phyloP scores from a whole-genome alignment of 2,797 vertebrate species.

The Schizopygopsis pylzovi region DNA sequence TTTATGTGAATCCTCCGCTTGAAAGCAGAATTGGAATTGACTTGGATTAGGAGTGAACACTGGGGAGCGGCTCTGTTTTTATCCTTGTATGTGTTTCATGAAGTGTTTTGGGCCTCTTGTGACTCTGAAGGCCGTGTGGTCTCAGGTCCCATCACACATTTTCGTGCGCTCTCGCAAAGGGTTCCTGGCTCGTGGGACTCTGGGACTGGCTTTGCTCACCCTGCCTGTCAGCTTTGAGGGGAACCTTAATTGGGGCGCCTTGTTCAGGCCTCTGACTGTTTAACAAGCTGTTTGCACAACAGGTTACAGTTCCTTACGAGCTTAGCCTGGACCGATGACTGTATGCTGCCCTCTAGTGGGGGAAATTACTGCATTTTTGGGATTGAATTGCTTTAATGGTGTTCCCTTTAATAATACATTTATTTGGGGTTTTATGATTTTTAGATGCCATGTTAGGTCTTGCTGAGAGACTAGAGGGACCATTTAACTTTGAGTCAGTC shows the following conservation, averaged over 20 bases:
- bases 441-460: constrained; percentile 92
- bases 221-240: constrained; percentile 51
- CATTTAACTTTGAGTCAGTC: constrained; percentile 96
- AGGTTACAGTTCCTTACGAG: not conserved
- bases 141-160: constrained; percentile 28
- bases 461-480: constrained; percentile 92
- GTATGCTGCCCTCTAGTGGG: constrained; percentile 72
- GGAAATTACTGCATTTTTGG: not conserved
- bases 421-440: constrained; percentile 59
- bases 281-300: constrained; percentile 27
- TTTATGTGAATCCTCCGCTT: not conserved
- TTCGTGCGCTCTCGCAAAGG: constrained; percentile 27
- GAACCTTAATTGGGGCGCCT: constrained; percentile 39
- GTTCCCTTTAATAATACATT: not conserved
- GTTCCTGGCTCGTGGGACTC: constrained; percentile 36
- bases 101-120: constrained; percentile 28
- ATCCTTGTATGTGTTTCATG: constrained; percentile 17
- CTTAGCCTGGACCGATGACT: not conserved
- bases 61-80: constrained; percentile 23
- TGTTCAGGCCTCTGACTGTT: constrained; percentile 49
- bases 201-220: constrained; percentile 55
- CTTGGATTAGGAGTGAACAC: constrained; percentile 19
- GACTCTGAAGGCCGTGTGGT: constrained; percentile 17
- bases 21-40: constrained; percentile 28
- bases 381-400: not conserved